Evolutionary conservation across 2,888 invertebrate genomes (phyloP), one percentile per base, ranked within the genome.

Genomic region (Tachina grossa): DNA sequence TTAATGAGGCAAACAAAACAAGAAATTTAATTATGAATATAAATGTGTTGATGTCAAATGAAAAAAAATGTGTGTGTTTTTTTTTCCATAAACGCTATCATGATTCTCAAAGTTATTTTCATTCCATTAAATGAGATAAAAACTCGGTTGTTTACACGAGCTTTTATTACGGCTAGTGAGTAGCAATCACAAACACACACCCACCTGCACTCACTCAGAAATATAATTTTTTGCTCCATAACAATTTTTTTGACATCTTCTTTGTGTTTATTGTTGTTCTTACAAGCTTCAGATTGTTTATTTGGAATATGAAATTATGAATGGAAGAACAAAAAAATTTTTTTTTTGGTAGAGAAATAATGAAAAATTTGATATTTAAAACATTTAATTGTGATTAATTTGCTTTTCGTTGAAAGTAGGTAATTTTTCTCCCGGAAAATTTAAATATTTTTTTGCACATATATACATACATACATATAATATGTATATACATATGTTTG

Each of bases 1-100:
- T 71, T 65, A 65, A 82, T 82, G 53, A 76, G 76, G 9, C n/a
- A 49, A 47, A 75, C 39, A 69, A 53, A 81, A 76, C 16, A 69
- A 55, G 9, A 66, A 81, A 75, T 51, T 49, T 63, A 53, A 51
- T 59, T 57, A n/a, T 43, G 22, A 68, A 14, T 31, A n/a, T 47
- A 19, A 68, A 31, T 14, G 39, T 57, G 57, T 16, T 49, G 57
- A 65, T 66, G 47, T 57, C 61, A 61, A 47, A 39, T 47, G 39
- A 39, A 77, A 55, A 57, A n/a, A 74, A 61, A 63, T 16, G 55
- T 11, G 13, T 55, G 0, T 31, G 5, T 31, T 31, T 31, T 31
- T 31, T 31, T 4, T 55, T 47, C 13, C 51, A 10, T 43, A 49
- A 53, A 72, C 63, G 9, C n/a, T 2, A 19, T 10, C 43, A 53